These are phyloP conservation scores for Sigmodon hispidus DNA, from an alignment of 2,113 vertebrate species.

Conservation along the genomic window DNA sequence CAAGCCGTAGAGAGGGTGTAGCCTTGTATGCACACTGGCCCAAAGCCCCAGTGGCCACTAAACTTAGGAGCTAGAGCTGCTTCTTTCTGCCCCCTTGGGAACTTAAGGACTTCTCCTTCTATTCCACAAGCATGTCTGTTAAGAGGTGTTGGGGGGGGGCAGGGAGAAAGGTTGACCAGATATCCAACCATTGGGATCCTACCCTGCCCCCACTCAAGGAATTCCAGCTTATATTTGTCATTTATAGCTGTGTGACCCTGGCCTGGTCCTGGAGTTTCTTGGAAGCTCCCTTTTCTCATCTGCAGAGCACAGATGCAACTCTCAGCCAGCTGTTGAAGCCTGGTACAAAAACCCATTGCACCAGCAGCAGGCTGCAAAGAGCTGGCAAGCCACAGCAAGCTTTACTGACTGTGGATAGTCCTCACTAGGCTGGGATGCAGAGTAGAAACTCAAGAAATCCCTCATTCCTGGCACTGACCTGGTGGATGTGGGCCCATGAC, in stretches of 20 bases:
- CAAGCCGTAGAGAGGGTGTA: rapidly evolving
- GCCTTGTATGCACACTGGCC: neutral
- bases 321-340: neutral
- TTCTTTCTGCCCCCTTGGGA: neutral
- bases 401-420: neutral
- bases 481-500: neutral
- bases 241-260: neutral
- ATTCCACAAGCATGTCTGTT: rapidly evolving
- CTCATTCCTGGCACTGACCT: no score
- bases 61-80: neutral
- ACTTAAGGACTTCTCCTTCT: neutral
- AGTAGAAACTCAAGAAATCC: neutral
- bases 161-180: neutral
- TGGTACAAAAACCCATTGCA: rapidly evolving
- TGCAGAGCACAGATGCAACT: rapidly evolving
- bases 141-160: neutral
- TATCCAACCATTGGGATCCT: neutral
- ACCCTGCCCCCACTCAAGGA: neutral
- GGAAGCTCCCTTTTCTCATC: neutral
- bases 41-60: neutral
- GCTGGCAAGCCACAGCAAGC: no score
- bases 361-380: neutral
- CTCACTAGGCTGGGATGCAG: rapidly evolving
- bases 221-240: neutral
- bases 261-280: neutral